phyloP scores from a whole-genome alignment of 2,888 invertebrate genomes.

The Biston betularia region DNA sequence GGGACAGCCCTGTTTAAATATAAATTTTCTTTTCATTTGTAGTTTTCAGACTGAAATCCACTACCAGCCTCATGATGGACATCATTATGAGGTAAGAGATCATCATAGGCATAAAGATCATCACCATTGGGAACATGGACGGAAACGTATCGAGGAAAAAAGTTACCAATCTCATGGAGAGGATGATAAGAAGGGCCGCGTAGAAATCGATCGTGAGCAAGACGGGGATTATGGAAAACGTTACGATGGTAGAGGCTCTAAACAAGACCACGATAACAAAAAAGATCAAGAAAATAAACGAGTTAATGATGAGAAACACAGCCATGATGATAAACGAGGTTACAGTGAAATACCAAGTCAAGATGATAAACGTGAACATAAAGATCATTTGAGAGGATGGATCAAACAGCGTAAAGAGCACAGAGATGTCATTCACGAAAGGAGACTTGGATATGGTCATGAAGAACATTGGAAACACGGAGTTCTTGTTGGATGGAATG shows the following conservation, averaged over 20 bases:
- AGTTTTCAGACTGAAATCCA: conserved; percentile 33
- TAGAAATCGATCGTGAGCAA: background rate
- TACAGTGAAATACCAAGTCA: conserved; percentile 19
- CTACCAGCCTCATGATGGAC: conserved; percentile 16
- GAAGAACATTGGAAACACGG: conserved; percentile 29
- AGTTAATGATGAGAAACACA: background rate
- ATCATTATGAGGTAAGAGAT: conserved; percentile 15
- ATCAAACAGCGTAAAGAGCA: background rate
- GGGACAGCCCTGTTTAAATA: too few relatives aligned
- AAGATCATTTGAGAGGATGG: conserved; percentile 10
- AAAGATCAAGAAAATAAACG: background rate
- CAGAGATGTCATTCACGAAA: background rate
- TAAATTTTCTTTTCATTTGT: background rate
- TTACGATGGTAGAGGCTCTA: background rate
- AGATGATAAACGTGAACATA: conserved; percentile 6
- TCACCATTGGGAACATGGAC: background rate
- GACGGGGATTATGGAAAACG: background rate
- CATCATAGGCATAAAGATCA: conserved; percentile 3
- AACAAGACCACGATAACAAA: background rate
- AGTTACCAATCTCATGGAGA: background rate
- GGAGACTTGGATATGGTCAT: background rate
- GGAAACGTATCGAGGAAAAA: background rate
- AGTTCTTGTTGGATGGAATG: conserved; percentile 18
- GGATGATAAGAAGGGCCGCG: background rate
- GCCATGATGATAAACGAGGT: conserved; percentile 7